Evolutionary conservation across 2,797 vertebrate species (phyloP).

Genomic region (Xenentodon cancila): DNA sequence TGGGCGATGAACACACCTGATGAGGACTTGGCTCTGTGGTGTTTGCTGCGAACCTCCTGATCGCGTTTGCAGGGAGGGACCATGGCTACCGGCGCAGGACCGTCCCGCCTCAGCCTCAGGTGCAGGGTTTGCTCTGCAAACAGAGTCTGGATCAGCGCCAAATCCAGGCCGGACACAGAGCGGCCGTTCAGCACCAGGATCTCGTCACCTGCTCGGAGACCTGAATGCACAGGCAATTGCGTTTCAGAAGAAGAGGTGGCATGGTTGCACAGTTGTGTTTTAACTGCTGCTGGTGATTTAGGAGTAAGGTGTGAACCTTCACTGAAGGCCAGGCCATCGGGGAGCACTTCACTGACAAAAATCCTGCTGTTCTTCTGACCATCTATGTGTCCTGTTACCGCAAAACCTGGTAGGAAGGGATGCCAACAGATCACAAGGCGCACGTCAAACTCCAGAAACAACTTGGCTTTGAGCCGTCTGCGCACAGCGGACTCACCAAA

Average conservation of each 20-base stretch:
- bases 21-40: slow-evolving; percentile 85
- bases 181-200: slow-evolving; percentile 89
- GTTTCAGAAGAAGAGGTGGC: background rate
- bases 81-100: slow-evolving; percentile 26
- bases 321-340: slow-evolving; percentile 85
- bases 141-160: slow-evolving; percentile 87
- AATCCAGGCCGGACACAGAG: slow-evolving; percentile 84
- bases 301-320: slow-evolving; percentile 79
- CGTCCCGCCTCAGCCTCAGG: slow-evolving; percentile 81
- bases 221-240: slow-evolving; percentile 62
- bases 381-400: slow-evolving; percentile 89
- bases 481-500: slow-evolving; percentile 71
- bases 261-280: fast-evolving
- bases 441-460: slow-evolving; percentile 1
- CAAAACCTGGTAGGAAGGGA: slow-evolving; percentile 84
- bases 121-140: slow-evolving; percentile 86
- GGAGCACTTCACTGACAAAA: slow-evolving; percentile 90
- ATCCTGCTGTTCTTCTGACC: slow-evolving; percentile 84
- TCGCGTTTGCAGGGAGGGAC: slow-evolving; percentile 47
- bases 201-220: slow-evolving; percentile 89
- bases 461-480: no score
- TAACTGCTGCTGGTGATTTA: background rate
- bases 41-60: slow-evolving; percentile 84
- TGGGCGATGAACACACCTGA: slow-evolving; percentile 81
- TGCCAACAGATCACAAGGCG: background rate